Evolutionary conservation across 2,888 invertebrate genomes (phyloP), one percentile per base, ranked within the genome.

Genomic region (Lasioglossum vierecki): DNA sequence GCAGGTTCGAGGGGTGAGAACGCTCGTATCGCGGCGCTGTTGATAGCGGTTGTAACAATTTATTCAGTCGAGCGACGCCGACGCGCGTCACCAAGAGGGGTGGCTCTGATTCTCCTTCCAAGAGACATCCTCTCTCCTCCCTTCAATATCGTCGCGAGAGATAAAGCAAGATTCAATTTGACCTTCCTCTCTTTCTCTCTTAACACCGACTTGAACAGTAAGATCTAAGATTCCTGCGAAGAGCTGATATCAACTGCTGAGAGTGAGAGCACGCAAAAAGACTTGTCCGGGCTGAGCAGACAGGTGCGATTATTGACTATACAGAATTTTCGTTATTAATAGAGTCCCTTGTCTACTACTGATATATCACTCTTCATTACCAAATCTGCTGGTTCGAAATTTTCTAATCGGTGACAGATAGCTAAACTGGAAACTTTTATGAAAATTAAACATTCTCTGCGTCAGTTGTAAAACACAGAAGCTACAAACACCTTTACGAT

Each of bases 151-250:
- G 83, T 66, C 87, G 86, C 87, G 90, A 88, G 83, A 93, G 94
- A 94, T 94, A 94, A 93, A 93, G 91, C 91, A 88, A 92, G 92
- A 94, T 94, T 94, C 94, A 94, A 94, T 94, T 94, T 93, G 93
- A 92, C 93, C 89, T 90, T 82, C 18, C 18, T 1, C 30, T 30
- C 63, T 11, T 26, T 26, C 30, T 89, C 88, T 88, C 88, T 82
- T 86, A 89, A 88, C 90, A 86, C 81, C 41, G 60, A 88, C 68
- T 85, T 85, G 89, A 87, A 87, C 83, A 77, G 85, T 79, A 85
- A 78, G 88, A 86, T 89, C 88, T 89, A 85, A 91, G 88, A 90
- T 93, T 91, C 88, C 91, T 90, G 90, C 88, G 88, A 89, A 88
- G 88, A 79, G 81, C 78, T 86, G 91, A 92, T 92, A 92, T 89